Base-by-base conservation (phyloP, 2,113 vertebrate genomes). In the Dinomys branickii region DNA sequence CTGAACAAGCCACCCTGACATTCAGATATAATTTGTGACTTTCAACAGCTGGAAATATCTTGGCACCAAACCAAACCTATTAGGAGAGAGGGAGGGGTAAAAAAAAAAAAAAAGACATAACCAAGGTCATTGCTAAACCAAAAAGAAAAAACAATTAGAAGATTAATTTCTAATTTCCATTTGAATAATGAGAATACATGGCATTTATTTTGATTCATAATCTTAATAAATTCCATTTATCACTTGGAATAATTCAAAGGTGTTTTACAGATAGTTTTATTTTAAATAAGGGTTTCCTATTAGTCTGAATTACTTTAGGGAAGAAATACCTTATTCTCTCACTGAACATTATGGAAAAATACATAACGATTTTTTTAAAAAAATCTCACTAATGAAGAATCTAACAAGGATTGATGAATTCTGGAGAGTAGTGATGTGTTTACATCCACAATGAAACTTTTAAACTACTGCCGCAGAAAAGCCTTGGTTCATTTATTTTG, bases 401-500 rank as follows among this genome's bases (percentile, higher is more conserved):
- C 44, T 91, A 91, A 88, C 38, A 94, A 87, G 33, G 20, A 83
- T 54, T 82, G 24, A 35, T 96, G 77, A 88, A 93, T 88, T 97
- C 75, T 77, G 44, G 63, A 88, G 80, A 85, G 77, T 77, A 69
- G 87, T 59, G 54, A 92, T 92, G 38, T 91, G 75, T 84, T 93
- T 94, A 90, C 58, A 63, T 8, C 65, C 85, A 94, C 82, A 88
- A 92, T 96, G 91, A 96, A 95, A 96, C 38, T 28, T 28, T 52
- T 73, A 85, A 75, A 47, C 6, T 61, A 87, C 54, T 94, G 71
- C 47, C 86, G 93, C 65, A 88, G 81, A 83, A 95, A 95, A 88
- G 19, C 54, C 67, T 94, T 88, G 94, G 93, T 93, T 97, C 97
- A 94, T 97, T 97, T 96, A 95, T 95, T 95, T 92, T 97, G 92